Base-by-base conservation (phyloP, 2,797 vertebrate genomes). In the Etheostoma nigrum region DNA sequence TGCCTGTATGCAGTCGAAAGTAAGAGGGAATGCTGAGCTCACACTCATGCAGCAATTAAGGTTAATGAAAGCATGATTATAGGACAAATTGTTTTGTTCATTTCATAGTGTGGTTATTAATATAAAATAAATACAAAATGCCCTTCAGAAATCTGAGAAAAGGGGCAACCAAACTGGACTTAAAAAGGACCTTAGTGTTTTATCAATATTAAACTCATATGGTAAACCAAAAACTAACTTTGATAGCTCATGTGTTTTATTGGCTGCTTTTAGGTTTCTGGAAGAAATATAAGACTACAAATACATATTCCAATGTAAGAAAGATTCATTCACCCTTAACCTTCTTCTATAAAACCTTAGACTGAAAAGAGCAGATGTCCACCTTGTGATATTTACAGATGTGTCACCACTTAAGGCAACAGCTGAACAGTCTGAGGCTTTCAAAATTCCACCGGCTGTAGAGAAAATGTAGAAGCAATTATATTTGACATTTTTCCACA, bases 401-500 rank as follows among this genome's bases (percentile, higher is more conserved):
- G 3, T 44, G 53, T 19, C 13, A 16, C 21, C 52, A 25, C 16
- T 58, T 13, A 27, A 44, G 21, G 42, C 7, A 42, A 59, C 40
- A 21, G 0, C 25, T 11, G n/a, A 18, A 44, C 2, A 65, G 51
- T 60, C 47, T 45, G 18, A 53, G 30, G 33, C 25, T 49, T 77
- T 72, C 23, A 73, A 18, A n/a, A 57, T 48, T 59, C 58, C 58
- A 57, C 70, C 59, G 67, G 45, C 71, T 71, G 54, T 73, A 55
- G 61, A 67, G 40, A 33, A 72, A 79, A 76, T 23, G 42, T 18
- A 63, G 13, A 5, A 61, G 58, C 59, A 53, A 77, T 82, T 74
- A 74, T 12, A 13, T 62, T 10, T 72, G 77, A 71, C 74, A 71
- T 86, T 86, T 86, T 53, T 55, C 42, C 64, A 27, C 51, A 51